phyloP scores from a whole-genome alignment of 1,140 invertebrate species.

The Gerris buenoi region DNA sequence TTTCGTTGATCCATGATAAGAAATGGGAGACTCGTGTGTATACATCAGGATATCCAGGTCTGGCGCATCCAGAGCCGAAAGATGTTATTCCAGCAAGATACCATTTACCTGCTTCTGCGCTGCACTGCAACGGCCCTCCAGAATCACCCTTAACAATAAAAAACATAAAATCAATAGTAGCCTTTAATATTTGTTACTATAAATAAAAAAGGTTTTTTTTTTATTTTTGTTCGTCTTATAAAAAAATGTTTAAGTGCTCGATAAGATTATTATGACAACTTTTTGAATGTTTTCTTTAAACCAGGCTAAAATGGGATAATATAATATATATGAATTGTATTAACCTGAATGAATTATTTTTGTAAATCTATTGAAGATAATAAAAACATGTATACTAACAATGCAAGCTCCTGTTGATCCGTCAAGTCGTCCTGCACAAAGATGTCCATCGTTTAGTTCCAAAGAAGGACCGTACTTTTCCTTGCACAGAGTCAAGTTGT shows the following conservation, averaged over 20 bases:
- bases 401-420: constrained; percentile 73
- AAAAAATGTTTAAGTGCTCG: too few species aligned
- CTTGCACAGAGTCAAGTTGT: constrained; percentile 39
- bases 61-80: constrained; percentile 76
- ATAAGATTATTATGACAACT: too few species aligned
- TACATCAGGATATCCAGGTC: constrained; percentile 68
- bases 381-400: constrained; percentile 42
- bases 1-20: constrained; percentile 59
- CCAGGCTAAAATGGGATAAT: too few species aligned
- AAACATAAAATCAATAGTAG: too few species aligned
- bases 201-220: not conserved
- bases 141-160: constrained; percentile 31
- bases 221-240: constrained; percentile 4
- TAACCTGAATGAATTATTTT: too few species aligned
- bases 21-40: constrained; percentile 72
- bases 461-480: constrained; percentile 52
- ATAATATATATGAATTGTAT: too few species aligned
- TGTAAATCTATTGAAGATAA: too few species aligned
- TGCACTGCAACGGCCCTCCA: constrained; percentile 33
- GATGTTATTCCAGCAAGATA: constrained; percentile 74
- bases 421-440: constrained; percentile 71
- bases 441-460: constrained; percentile 57
- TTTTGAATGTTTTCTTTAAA: too few species aligned
- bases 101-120: constrained; percentile 37
- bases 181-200: constrained; percentile 33